Conservation (phyloP, 1,140 invertebrate species). For the Oreohelix idahoensis region DNA sequence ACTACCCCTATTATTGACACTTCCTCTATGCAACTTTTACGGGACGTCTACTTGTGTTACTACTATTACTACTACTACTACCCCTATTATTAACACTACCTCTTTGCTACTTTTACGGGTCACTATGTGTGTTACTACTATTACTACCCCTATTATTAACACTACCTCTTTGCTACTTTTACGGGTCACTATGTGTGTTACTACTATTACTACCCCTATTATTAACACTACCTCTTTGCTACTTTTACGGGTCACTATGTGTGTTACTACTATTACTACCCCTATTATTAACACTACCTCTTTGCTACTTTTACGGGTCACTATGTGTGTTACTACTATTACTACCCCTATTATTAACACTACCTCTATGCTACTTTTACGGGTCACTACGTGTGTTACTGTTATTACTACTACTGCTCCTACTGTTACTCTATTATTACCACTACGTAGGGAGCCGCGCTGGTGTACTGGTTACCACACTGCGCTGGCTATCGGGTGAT, state of each 20-base stretch:
- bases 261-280: background rate
- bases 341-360: background rate
- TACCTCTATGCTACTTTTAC: background rate
- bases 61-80: background rate
- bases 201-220: background rate
- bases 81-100: no score
- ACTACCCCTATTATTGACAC: background rate
- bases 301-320: background rate
- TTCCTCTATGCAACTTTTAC: background rate
- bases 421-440: slow-evolving; percentile 10
- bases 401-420: slow-evolving; percentile 5
- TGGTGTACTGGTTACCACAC: no score
- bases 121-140: no score
- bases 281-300: background rate
- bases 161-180: background rate
- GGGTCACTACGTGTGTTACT: background rate
- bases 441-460: no score
- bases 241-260: background rate
- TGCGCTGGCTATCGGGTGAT: no score
- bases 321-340: no score
- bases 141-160: background rate
- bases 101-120: no score
- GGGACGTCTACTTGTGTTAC: background rate
- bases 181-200: background rate
- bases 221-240: background rate